Conservation (phyloP, 2,113 vertebrate species). For the Paramormyrops kingsleyae region DNA sequence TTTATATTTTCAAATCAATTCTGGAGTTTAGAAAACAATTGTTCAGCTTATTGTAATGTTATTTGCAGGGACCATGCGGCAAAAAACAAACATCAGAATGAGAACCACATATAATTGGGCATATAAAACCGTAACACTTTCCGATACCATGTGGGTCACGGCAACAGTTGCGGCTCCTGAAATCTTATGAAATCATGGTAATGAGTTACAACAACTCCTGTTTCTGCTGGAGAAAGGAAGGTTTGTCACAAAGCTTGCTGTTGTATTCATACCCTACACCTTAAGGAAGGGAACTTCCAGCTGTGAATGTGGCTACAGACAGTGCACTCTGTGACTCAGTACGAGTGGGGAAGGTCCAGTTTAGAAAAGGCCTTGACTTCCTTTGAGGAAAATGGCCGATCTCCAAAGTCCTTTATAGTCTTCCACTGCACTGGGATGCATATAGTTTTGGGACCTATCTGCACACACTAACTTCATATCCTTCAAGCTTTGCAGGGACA, state of each 20-base stretch:
- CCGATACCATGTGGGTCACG: not conserved
- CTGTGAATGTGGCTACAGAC: not conserved
- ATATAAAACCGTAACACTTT: not conserved
- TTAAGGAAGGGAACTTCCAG: not conserved
- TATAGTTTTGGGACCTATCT: no score
- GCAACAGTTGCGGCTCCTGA: not conserved
- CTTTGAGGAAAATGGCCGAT: no score
- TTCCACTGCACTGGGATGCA: no score
- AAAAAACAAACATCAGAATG: not conserved
- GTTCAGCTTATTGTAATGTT: not conserved
- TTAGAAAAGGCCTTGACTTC: no score
- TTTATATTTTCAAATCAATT: not conserved
- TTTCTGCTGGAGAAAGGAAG: not conserved
- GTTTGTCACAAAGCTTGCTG: not conserved
- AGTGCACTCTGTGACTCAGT: no score
- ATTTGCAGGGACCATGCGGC: not conserved
- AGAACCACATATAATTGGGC: not conserved
- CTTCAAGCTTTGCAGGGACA: no score
- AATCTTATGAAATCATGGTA: not conserved
- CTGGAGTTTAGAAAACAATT: no score
- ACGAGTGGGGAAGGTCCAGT: not conserved
- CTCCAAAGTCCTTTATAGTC: no score
- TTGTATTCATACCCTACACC: not conserved
- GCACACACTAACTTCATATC: no score
- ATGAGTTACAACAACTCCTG: not conserved